Percentiles rank a stretch among this genome's conserved stretches.
These are phyloP conservation scores for Pseudomyrmex gracilis DNA, from an alignment of 1,140 invertebrate species.

Conservation along the genomic window DNA sequence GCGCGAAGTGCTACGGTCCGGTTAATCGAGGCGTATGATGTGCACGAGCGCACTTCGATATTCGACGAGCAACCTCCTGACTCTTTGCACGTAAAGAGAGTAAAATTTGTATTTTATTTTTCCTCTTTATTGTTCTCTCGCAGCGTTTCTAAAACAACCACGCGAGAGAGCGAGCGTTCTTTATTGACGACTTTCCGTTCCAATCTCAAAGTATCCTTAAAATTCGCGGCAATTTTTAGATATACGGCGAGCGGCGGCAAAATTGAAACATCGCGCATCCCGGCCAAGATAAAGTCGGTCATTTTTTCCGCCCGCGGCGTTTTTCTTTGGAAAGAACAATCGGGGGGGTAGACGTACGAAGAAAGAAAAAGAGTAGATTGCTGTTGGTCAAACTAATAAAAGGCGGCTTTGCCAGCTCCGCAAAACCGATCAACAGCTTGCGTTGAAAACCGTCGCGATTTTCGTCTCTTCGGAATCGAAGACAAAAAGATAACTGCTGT, in stretches of 20 bases:
- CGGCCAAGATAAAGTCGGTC: slow-evolving; percentile 43
- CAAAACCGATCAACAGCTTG: slow-evolving; percentile 48
- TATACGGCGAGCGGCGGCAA: neutral
- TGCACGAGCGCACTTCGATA: neutral
- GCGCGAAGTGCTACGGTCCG: too few species aligned
- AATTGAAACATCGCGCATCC: slow-evolving; percentile 30
- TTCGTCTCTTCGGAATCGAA: slow-evolving; percentile 15
- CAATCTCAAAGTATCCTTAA: neutral
- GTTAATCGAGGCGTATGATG: too few species aligned
- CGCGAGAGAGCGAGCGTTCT: neutral
- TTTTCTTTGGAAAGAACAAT: slow-evolving; percentile 17
- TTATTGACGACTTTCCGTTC: slow-evolving; percentile 13
- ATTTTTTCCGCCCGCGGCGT: slow-evolving; percentile 42
- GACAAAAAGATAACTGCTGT: slow-evolving; percentile 14
- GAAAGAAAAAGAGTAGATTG: slow-evolving; percentile 33
- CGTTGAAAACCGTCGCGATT: slow-evolving; percentile 41
- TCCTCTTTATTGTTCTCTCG: neutral
- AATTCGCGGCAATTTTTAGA: slow-evolving; percentile 15
- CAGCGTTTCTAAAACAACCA: neutral
- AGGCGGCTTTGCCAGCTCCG: slow-evolving; percentile 56
- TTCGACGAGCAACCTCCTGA: neutral
- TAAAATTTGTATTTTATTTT: slow-evolving; percentile 1
- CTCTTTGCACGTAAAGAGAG: neutral
- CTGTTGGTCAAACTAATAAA: slow-evolving; percentile 74
- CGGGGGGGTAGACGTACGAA: neutral